Evolutionary conservation across 1,140 invertebrate species (phyloP), one percentile per base, ranked within the genome.

Genomic region (Manduca sexta): DNA sequence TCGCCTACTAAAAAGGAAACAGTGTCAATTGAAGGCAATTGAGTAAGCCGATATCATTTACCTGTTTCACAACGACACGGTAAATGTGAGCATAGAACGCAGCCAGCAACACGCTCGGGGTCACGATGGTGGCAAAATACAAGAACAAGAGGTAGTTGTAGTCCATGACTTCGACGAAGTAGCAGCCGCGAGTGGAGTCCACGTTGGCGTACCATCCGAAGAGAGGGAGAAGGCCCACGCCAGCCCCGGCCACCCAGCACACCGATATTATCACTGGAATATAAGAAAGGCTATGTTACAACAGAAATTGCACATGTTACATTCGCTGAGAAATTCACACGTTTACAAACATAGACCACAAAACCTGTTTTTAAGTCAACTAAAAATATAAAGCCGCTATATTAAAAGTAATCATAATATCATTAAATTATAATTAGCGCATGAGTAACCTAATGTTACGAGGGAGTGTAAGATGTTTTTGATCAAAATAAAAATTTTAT

Each of bases 11-110:
- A 4, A 14, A 35, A 35, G 33, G 33, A 35, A n/a, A 12, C n/a
- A 35, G 33, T 35, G 33, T 1, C n/a, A 14, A 35, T 35, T 35
- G 33, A 35, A n/a, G n/a, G 33, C n/a, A 35, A 35, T 35, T 12
- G 33, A 34, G 2, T 12, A 34, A 12, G 14, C 15, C 16, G 17
- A 40, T 40, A 40, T 40, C 1, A 39, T 31, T 39, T 46, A 95
- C 94, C 92, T 97, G 95, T 74, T 94, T 95, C 13, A 96, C 87
- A 14, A 97, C 94, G 2, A 96, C 94, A 17, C 90, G 88, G 69
- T 96, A 97, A 48, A 97, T 97, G 67, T 95, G 93, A 26, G 92
- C 91, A 78, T 97, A 97, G 76, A 95, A 96, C 12, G 90, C 92
- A 11, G 92, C 91, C 75, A 97, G 90, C 12, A 97, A 75, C 2